Evolutionary conservation across 1,140 invertebrate genomes (phyloP).

Genomic region (Holcopasites calliopsidis): DNA sequence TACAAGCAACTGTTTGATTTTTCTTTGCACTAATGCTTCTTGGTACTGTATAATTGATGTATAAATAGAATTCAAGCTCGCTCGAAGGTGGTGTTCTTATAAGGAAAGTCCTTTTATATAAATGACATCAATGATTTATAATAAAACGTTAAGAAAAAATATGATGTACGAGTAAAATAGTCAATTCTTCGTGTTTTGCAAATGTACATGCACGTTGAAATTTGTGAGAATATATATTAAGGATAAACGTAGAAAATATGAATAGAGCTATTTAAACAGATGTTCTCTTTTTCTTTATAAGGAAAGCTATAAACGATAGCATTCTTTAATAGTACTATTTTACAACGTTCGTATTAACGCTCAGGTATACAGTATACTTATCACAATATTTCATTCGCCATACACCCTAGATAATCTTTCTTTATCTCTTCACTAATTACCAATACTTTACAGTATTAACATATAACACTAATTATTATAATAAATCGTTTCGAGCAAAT

Average conservation of each 20-base stretch:
- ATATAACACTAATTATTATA: slow-evolving; percentile 40
- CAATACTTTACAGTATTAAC: slow-evolving; percentile 45
- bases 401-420: slow-evolving; percentile 45
- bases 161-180: not conserved
- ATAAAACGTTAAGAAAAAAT: not conserved
- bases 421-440: slow-evolving; percentile 14
- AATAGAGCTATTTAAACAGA: slow-evolving; percentile 49
- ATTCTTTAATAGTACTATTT: slow-evolving; percentile 42
- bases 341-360: slow-evolving; percentile 42
- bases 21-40: not conserved
- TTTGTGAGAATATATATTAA: slow-evolving; percentile 63
- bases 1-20: slow-evolving; percentile 14
- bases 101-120: not conserved
- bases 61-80: slow-evolving; percentile 24
- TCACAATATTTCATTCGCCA: slow-evolving; percentile 64
- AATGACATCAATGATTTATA: not conserved
- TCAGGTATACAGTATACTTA: slow-evolving; percentile 63
- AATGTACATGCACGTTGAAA: too few species aligned
- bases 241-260: slow-evolving; percentile 57
- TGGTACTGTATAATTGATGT: not conserved
- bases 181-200: not conserved
- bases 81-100: slow-evolving; percentile 3
- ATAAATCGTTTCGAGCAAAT: slow-evolving; percentile 42
- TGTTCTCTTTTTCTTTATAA: slow-evolving; percentile 42
- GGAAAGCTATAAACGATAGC: slow-evolving; percentile 39